Percentiles rank a stretch among this genome's conserved stretches.
Conservation (phyloP, 2,797 vertebrate species). For the Coendou prehensilis region DNA sequence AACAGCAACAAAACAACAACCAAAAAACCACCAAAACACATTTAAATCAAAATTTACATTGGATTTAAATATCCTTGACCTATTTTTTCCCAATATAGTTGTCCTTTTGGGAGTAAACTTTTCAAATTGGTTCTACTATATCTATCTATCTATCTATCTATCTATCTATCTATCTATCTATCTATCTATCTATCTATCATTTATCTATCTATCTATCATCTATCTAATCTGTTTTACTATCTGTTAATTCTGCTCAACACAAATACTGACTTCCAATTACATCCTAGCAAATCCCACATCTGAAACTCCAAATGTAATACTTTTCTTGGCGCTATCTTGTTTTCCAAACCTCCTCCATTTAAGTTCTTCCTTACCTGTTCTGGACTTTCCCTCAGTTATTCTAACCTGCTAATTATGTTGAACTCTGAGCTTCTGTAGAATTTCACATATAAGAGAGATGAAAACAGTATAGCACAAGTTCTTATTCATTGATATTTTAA, state of each 20-base stretch:
- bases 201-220: not conserved
- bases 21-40: not conserved
- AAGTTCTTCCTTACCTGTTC: not conserved
- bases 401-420: not conserved
- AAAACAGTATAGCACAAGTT: not conserved
- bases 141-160: not conserved
- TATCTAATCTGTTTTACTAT: not conserved
- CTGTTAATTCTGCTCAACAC: not conserved
- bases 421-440: not conserved
- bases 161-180: not conserved
- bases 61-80: slow-evolving; percentile 14
- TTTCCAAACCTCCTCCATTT: not conserved
- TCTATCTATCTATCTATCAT: not conserved
- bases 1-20: not conserved
- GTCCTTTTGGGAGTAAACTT: slow-evolving; percentile 13
- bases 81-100: not conserved
- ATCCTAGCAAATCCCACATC: not conserved
- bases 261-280: not conserved
- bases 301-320: not conserved
- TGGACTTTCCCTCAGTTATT: not conserved
- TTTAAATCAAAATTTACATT: not conserved
- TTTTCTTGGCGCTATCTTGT: not conserved
- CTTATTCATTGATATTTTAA: slow-evolving; percentile 34
- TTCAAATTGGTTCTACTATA: slow-evolving; percentile 20
- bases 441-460: slow-evolving; percentile 5